Percentiles rank a stretch among this genome's conserved stretches.
These are phyloP conservation scores for Trematomus loennbergii DNA, from an alignment of 2,113 vertebrate species.

Conservation along the genomic window DNA sequence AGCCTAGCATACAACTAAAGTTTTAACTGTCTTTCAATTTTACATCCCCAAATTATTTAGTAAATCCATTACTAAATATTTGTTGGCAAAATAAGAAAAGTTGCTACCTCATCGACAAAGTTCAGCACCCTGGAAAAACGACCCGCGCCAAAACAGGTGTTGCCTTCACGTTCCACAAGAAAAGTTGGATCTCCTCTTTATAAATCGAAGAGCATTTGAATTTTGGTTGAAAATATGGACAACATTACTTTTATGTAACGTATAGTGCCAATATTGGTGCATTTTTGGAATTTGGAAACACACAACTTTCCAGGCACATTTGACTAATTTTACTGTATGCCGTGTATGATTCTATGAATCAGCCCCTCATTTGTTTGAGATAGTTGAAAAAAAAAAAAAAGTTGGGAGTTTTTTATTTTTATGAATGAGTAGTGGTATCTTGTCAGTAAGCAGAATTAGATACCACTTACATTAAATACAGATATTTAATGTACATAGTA, in stretches of 20 bases:
- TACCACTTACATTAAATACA: background rate
- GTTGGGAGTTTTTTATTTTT: no score
- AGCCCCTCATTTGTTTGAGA: background rate
- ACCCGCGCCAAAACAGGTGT: conserved; percentile 23
- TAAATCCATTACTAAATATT: background rate
- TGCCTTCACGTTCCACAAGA: background rate
- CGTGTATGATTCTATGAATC: background rate
- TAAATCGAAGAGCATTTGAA: background rate
- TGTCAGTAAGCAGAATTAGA: background rate
- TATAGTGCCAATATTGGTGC: background rate
- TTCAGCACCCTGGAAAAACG: conserved; percentile 17
- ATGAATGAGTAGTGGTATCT: background rate
- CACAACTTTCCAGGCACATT: no score
- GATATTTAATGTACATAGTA: background rate
- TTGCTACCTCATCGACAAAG: background rate
- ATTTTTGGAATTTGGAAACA: background rate
- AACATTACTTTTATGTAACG: background rate
- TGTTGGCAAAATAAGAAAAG: background rate
- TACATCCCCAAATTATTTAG: fast-evolving
- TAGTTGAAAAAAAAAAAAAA: no score
- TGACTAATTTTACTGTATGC: background rate
- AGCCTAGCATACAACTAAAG: background rate
- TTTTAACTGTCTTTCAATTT: background rate
- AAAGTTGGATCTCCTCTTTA: background rate
- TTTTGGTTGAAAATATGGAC: background rate